Evolutionary conservation across 2,797 vertebrate genomes (phyloP).

Genomic region (Coreius guichenoti): DNA sequence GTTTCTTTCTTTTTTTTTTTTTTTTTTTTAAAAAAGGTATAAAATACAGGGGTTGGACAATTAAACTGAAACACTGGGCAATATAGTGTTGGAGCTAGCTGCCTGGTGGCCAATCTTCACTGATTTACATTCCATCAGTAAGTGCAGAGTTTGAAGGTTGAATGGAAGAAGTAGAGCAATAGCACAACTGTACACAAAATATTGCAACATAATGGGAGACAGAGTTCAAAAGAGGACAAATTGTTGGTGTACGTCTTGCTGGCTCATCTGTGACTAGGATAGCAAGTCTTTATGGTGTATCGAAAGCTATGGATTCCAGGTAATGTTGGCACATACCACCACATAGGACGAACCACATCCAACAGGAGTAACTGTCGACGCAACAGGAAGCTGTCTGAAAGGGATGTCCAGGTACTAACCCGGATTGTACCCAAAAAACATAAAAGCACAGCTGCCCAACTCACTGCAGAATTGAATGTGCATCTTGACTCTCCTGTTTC

Average conservation of each 20-base stretch:
- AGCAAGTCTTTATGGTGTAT: neutral
- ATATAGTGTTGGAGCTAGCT: too few relatives aligned
- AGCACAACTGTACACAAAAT: too few relatives aligned
- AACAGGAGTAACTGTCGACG: neutral
- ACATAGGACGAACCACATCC: neutral
- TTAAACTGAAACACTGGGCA: neutral
- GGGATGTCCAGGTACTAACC: neutral
- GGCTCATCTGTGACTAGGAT: neutral
- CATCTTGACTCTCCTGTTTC: neutral
- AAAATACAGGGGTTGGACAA: neutral
- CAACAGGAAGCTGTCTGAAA: neutral
- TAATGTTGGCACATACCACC: neutral
- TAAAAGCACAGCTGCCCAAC: neutral
- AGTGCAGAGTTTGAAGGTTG: neutral
- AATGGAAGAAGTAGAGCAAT: too few relatives aligned
- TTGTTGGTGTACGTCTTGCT: neutral
- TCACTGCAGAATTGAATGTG: neutral
- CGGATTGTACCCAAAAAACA: neutral
- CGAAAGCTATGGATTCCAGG: neutral
- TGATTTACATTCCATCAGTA: too few relatives aligned
- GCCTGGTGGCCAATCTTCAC: too few relatives aligned
- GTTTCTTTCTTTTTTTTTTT: neutral
- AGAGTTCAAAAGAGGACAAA: neutral
- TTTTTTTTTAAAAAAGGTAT: too few relatives aligned
- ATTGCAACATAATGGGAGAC: neutral